A percentile compares a stretch with the other conserved stretches of the same genome.
Evolutionary conservation across 2,797 vertebrate genomes (phyloP).

Genomic region (Alca torda): DNA sequence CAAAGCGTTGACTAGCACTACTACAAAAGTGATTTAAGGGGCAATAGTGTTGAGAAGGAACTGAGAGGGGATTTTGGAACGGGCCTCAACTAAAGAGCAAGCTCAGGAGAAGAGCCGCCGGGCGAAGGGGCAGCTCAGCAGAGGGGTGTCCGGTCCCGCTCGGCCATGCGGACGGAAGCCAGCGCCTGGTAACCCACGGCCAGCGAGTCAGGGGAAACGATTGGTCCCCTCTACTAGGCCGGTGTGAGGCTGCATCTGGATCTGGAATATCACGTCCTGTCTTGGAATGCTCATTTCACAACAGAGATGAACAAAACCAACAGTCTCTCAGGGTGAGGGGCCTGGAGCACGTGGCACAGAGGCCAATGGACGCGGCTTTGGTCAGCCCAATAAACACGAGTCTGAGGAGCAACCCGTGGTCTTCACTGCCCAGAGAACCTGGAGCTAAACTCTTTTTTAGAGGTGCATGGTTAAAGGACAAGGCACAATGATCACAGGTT

Average conservation of each 20-base stretch:
- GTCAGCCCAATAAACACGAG: not conserved
- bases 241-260: not conserved
- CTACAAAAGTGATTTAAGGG: not conserved
- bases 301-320: not conserved
- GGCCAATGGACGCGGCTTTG: not conserved
- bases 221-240: not conserved
- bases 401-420: not conserved
- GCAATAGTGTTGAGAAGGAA: not conserved
- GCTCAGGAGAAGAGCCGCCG: not conserved
- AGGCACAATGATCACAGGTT: not conserved
- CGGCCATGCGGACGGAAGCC: not conserved
- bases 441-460: not conserved
- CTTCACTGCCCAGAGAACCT: not conserved
- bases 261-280: not conserved
- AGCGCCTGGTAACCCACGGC: not conserved
- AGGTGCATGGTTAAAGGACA: not conserved
- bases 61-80: not conserved
- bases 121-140: not conserved
- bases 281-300: not conserved
- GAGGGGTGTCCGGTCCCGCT: too few relatives aligned
- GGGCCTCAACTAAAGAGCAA: not conserved
- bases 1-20: not conserved
- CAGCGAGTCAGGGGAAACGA: not conserved
- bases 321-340: not conserved
- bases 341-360: not conserved